Evolutionary conservation across 2,888 invertebrate genomes (phyloP).

Genomic region (Eupsilia transversa): DNA sequence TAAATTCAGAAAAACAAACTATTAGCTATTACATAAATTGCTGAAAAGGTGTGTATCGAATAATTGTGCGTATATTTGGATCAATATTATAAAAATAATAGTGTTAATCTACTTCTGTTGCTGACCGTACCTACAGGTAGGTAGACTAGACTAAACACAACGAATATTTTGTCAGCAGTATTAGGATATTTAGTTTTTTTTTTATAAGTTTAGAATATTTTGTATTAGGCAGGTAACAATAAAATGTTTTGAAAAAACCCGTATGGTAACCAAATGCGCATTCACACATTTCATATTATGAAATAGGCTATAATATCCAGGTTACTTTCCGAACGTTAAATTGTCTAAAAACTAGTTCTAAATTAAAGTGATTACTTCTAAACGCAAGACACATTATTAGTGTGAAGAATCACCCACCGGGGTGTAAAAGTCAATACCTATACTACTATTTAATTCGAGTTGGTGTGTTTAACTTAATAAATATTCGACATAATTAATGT

Average conservation of each 20-base stretch:
- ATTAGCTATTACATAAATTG: too few relatives aligned
- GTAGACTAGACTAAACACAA: neutral
- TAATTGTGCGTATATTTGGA: neutral
- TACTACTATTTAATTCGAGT: neutral
- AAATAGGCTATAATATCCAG: neutral
- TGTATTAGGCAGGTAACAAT: neutral
- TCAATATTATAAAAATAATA: too few relatives aligned
- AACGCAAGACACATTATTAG: neutral
- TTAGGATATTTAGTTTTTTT: too few relatives aligned
- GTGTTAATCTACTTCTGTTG: neutral
- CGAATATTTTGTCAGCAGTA: neutral
- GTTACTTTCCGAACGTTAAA: neutral
- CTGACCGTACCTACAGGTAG: neutral
- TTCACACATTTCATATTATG: neutral
- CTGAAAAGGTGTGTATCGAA: neutral
- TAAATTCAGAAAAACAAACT: too few relatives aligned
- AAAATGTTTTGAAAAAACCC: neutral
- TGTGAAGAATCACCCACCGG: neutral
- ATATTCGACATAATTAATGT: neutral
- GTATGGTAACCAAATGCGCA: neutral
- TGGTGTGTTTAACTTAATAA: neutral
- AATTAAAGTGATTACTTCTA: neutral
- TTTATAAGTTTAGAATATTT: too few relatives aligned
- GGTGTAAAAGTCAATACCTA: neutral
- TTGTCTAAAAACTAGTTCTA: neutral